Evolutionary conservation across 2,888 invertebrate genomes (phyloP), one percentile per base, ranked within the genome.

Genomic region (Synanthedon andrenaeformis): DNA sequence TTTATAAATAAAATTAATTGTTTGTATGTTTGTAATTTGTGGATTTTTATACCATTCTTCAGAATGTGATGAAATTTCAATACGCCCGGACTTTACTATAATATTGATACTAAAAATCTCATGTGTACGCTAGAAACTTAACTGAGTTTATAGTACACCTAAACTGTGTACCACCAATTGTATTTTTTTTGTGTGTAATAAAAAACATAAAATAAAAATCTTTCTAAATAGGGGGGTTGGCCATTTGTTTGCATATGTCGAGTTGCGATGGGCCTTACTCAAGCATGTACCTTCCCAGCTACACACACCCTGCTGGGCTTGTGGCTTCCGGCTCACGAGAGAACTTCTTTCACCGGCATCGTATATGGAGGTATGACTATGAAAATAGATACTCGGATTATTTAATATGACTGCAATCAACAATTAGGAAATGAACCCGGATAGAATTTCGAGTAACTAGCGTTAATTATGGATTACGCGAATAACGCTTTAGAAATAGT

Each of bases 191-290:
- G n/a, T n/a, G n/a, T n/a, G n/a, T n/a, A n/a, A n/a, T n/a, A n/a
- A n/a, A n/a, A n/a, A n/a, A n/a, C n/a, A n/a, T n/a, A n/a, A n/a
- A n/a, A n/a, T n/a, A n/a, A n/a, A n/a, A n/a, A n/a, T 35, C 35
- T 35, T 35, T 35, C 8, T 35, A 8, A 35, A 35, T 63, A 86
- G 86, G 85, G 85, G 42, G 84, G 89, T 3, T 90, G 91, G 79
- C 76, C 77, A 1, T 83, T 91, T 5, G 89, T 92, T 1, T 90
- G 92, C 62, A 79, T 78, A 1, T 88, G 90, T 51, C 85, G 95
- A 54, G 89, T 92, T 1, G 66, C 89, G 8, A 92, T 93, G 88
- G 95, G 94, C 0, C 84, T 94, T 13, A 82, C 89, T 1, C 91
- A 93, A 72, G 90, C 91, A 1, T 91, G 91, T 62, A 73, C 92